Conservation (phyloP, 2,797 vertebrate species). For the Anableps anableps region DNA sequence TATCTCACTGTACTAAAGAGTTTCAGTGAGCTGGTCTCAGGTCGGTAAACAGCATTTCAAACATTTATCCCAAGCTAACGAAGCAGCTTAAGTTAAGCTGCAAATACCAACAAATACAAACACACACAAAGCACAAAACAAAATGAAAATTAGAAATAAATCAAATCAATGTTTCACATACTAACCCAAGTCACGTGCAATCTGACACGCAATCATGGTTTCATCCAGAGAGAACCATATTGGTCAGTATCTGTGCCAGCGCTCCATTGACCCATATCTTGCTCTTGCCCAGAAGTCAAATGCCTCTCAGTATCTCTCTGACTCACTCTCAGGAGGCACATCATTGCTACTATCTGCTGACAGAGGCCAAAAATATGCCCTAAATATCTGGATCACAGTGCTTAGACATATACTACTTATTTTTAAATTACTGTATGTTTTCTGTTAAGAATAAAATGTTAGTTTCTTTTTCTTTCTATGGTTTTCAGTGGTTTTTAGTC, state of each 20-base stretch:
- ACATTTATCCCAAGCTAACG: conserved; percentile 48
- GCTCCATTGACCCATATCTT: conserved; percentile 75
- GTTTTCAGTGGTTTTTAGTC: neutral
- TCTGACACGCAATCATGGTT: conserved; percentile 11
- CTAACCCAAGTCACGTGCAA: conserved; percentile 19
- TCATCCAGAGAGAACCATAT: conserved; percentile 43
- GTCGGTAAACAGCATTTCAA: conserved; percentile 47
- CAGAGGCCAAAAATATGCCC: conserved; percentile 42
- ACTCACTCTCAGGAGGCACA: conserved; percentile 53
- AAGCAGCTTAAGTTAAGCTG: conserved; percentile 21
- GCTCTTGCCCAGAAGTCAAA: conserved; percentile 50
- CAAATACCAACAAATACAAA: conserved; percentile 15
- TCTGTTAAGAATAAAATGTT: neutral
- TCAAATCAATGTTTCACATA: neutral
- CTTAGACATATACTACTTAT: neutral
- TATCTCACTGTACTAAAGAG: conserved; percentile 15
- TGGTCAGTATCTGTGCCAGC: conserved; percentile 60
- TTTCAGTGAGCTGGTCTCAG: conserved; percentile 26
- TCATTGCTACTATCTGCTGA: conserved; percentile 58
- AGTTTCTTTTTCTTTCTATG: neutral
- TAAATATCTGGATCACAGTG: conserved; percentile 43
- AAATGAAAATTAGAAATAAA: conserved; percentile 5
- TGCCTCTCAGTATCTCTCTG: conserved; percentile 41
- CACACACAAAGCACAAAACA: conserved; percentile 7
- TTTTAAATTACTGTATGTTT: neutral